Evolutionary conservation across 2,888 invertebrate species (phyloP), one percentile per base, ranked within the genome.

Genomic region (Dryobotodes eremita): DNA sequence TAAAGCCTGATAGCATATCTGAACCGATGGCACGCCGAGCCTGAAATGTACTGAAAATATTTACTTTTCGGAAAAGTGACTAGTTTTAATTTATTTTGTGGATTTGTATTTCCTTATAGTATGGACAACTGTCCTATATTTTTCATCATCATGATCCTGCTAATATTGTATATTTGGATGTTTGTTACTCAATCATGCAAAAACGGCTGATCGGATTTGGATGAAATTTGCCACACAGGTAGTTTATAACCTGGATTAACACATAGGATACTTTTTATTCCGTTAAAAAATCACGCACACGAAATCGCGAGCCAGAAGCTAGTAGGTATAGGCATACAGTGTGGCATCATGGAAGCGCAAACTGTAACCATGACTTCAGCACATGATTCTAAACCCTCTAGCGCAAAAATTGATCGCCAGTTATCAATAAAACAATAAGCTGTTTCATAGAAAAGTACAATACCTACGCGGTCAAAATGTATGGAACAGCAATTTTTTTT

Each of bases 1-100:
- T 87, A 85, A 82, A 66, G 4, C 65, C 62, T 78, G 88, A 86
- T 88, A 88, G 72, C 86, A 73, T 88, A 88, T 85, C 84, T 65
- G 68, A 61, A 68, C 57, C 42, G 46, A 75, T 74, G 65, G 62
- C 53, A 15, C 68, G 23, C 31, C 53, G 68, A 68, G 55, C 55
- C 71, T 71, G 48, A 79, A 86, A 79, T 77, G 31, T 61, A 65
- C 76, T 68, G 50, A 73, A 83, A 73, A 80, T 71, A 69, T 77
- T 66, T 72, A 53, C 68, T 75, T 84, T 10, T 77, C 69, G 83
- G 72, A 69, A 83, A 82, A 61, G 6, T 26, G 20, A 3, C 36
- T 10, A n/a, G 42, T n/a, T 7, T 26, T 46, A 1, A 11, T 48
- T 26, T n/a, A 3, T 62, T 64, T 65, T 62, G n/a, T 71, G 10